Conservation (phyloP, 2,113 vertebrate species). For the Rissa tridactyla region DNA sequence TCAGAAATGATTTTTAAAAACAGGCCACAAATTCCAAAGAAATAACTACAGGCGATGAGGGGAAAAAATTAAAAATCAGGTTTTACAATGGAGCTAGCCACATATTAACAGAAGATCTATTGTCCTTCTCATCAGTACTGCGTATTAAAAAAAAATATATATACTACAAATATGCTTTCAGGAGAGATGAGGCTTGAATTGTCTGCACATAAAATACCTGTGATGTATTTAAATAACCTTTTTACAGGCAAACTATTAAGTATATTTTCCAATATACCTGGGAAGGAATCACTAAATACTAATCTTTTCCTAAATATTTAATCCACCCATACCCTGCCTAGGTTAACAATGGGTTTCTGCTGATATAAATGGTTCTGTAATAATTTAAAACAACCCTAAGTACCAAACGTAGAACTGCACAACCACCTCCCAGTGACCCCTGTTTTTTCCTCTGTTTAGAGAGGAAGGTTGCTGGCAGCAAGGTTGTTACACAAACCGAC, state of each 20-base stretch:
- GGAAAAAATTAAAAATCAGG: not conserved
- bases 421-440: constrained; percentile 37
- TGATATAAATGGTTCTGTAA: not conserved
- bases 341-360: not conserved
- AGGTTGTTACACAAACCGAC: constrained; percentile 24
- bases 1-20: constrained; percentile 35
- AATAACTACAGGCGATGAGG: not conserved
- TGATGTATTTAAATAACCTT: constrained; percentile 1
- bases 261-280: not conserved
- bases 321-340: not conserved
- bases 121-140: not conserved
- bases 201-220: not conserved
- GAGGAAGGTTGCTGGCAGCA: constrained; percentile 48
- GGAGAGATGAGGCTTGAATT: not conserved
- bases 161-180: not conserved
- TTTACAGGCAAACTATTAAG: not conserved
- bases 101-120: not conserved
- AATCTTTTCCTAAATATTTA: not conserved
- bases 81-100: not conserved
- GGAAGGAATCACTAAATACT: not conserved
- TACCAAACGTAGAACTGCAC: not conserved
- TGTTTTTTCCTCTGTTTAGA: not conserved
- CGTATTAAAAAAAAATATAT: not conserved
- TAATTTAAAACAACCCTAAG: not conserved
- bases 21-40: constrained; percentile 26